Percentiles rank a stretch among this genome's conserved stretches.
Evolutionary conservation across 2,888 invertebrate species (phyloP).

Genomic region (Sinohyriopsis cumingii): DNA sequence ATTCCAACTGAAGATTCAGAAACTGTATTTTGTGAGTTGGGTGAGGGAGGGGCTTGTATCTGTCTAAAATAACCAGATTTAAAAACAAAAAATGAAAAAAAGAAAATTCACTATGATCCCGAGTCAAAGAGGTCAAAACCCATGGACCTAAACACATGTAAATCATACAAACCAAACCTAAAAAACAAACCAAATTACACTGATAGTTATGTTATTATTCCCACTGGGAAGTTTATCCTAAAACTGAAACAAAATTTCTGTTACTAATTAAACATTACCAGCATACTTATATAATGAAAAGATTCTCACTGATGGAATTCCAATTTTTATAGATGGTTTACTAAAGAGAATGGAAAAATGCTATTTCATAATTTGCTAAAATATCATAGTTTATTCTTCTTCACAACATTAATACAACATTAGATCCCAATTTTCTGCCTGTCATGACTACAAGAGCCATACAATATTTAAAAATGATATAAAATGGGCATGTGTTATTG

Average conservation of each 20-base stretch:
- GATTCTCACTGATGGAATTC: background rate
- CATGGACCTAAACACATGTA: no score
- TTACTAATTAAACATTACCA: conserved; percentile 1
- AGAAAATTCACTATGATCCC: no score
- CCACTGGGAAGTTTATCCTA: background rate
- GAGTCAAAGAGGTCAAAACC: no score
- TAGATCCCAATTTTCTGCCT: no score
- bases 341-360: background rate
- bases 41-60: conserved; percentile 86
- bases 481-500: no score
- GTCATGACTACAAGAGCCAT: no score
- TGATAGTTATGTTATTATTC: background rate
- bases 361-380: no score
- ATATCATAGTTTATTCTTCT: no score
- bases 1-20: conserved; percentile 88
- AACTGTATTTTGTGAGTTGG: conserved; percentile 80
- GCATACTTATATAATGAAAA: background rate
- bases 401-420: no score
- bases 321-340: background rate
- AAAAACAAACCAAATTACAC: no score
- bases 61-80: conserved; percentile 74
- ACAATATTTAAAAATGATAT: no score
- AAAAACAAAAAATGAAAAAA: background rate
- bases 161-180: no score
- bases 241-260: background rate